Conservation (phyloP, 2,113 vertebrate species). For the Eulacestoma nigropectus region DNA sequence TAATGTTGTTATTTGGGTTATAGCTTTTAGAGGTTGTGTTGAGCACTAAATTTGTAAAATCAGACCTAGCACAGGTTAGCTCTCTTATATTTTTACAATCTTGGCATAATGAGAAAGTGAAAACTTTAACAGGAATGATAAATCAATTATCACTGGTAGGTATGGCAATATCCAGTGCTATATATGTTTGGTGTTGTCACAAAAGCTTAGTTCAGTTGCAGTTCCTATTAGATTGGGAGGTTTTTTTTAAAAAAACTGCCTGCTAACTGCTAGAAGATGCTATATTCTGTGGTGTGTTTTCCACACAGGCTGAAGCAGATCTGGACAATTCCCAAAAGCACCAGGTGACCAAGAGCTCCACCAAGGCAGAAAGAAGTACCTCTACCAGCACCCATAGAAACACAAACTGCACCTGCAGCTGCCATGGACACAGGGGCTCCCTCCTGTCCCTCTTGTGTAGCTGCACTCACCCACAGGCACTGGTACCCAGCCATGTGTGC, state of each 20-base stretch:
- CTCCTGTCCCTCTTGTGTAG: rapidly evolving
- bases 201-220: background rate
- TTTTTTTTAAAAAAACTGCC: background rate
- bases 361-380: rapidly evolving
- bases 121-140: background rate
- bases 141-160: background rate
- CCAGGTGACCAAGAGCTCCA: background rate
- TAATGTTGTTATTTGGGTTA: background rate
- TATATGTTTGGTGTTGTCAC: background rate
- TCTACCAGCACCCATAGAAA: background rate
- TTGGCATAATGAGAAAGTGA: background rate
- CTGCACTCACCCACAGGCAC: background rate
- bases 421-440: rapidly evolving
- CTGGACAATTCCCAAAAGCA: background rate
- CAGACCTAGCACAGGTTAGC: background rate
- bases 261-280: background rate
- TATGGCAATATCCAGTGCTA: background rate
- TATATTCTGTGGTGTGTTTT: background rate
- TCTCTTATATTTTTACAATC: background rate
- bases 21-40: background rate
- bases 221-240: background rate
- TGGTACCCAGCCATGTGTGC: background rate
- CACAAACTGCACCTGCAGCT: background rate
- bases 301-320: rapidly evolving
- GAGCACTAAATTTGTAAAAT: background rate